Evolutionary conservation across 2,888 invertebrate genomes (phyloP).

Genomic region (Suillia variegata): DNA sequence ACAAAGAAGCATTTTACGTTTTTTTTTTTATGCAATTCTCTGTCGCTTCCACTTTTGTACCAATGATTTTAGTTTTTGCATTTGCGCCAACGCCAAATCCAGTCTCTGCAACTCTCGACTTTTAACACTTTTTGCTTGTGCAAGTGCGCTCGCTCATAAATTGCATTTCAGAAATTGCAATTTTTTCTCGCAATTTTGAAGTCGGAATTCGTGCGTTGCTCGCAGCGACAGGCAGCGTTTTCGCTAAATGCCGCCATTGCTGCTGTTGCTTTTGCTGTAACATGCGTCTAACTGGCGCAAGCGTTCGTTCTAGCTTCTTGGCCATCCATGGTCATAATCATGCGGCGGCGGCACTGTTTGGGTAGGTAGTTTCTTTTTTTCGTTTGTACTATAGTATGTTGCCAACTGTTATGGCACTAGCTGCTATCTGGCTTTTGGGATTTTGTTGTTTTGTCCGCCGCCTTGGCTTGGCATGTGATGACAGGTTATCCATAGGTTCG

Average conservation of each 20-base stretch:
- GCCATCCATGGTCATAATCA: neutral
- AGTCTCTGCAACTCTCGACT: too few species aligned
- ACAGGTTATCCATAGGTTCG: neutral
- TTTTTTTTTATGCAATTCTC: too few species aligned
- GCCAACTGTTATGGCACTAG: neutral
- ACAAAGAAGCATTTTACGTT: too few species aligned
- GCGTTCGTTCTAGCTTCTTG: too few species aligned
- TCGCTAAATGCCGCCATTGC: too few species aligned
- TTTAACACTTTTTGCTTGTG: neutral
- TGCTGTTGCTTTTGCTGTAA: neutral
- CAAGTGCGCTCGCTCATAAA: neutral
- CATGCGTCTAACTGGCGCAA: neutral
- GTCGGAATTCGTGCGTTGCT: neutral
- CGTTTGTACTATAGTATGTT: too few species aligned
- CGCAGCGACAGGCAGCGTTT: too few species aligned
- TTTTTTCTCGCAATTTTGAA: neutral
- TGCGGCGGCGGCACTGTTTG: neutral
- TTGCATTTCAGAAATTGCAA: too few species aligned
- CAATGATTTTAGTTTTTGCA: neutral
- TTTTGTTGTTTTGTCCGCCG: neutral
- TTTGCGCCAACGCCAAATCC: too few species aligned
- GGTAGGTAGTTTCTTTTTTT: too few species aligned
- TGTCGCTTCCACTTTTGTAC: too few species aligned
- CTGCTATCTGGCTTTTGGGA: too few species aligned
- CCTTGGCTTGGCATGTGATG: neutral